Evolutionary conservation across 2,797 vertebrate species (phyloP), one percentile per base, ranked within the genome.

Genomic region (Mormyrus proboscirostris): DNA sequence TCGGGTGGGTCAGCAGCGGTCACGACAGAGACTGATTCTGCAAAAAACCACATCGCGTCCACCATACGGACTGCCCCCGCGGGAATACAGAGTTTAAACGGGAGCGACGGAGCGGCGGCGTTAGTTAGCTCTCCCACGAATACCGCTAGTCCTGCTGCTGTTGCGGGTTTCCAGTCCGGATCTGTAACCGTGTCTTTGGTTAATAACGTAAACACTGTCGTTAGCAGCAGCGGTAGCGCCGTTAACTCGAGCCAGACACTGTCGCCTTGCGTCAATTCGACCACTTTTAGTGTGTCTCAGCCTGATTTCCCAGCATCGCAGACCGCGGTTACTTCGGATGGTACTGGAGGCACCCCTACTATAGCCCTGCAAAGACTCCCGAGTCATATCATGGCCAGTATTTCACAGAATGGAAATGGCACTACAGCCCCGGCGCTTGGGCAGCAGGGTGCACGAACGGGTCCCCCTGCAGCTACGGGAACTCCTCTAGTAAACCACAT

Each of bases 351-450:
- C 62, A 96, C 96, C 22, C 95, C 96, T 3, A 96, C 95, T 62
- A 96, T 96, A n/a, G 94, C 96, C 19, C 86, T 96, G 91, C 96
- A 95, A 1, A 94, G 95, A 94, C 95, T 96, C 14, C 96, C 96
- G 7, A 95, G 89, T 91, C 96, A 96, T 22, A 95, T 96, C 51
- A 94, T 96, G 25, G 95, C 95, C 79, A 96, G 95, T 92, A 96
- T 96, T 76, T 94, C 95, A 90, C 96, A 96, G 92, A 96, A 95
- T 92, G 96, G 95, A n/a, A 96, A 94, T 93, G 96, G 95, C 33
- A 95, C 96, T 86, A 94, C 93, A 4, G 94, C 93, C 1, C 92
- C 96, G 59, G 95, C 95, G 69, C 91, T 96, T 92, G 93, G 93
- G 73, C 95, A 95, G 90, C 94, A 95, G 90, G 94, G 94, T 2